Base-by-base conservation (phyloP, 2,797 vertebrate species). In the Gadopsis bispinosus region DNA sequence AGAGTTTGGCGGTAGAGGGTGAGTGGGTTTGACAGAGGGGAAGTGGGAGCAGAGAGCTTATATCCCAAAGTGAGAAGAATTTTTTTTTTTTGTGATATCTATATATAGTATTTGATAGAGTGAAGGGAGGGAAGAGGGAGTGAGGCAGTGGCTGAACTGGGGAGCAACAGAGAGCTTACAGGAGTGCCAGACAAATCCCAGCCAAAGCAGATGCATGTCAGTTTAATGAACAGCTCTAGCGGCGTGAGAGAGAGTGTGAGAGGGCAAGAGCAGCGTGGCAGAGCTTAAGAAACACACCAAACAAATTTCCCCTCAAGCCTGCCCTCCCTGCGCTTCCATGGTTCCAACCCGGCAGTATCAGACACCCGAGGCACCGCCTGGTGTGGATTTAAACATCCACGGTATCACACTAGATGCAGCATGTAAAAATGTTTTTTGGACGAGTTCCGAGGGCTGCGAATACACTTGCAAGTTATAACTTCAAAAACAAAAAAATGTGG, bases 151-250 rank as follows among this genome's bases (percentile, higher is more conserved):
- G 64, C 43, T 41, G 58, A 80, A 62, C 20, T 51, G 50, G 45
- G 59, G 68, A 59, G 76, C 26, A 16, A 14, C 56, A 10, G 64
- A 31, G 76, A 51, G 67, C 64, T n/a, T 0, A 43, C 35, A 63
- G 77, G 76, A 74, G 81, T 62, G 77, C 66, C 62, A 69, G 41
- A 75, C 58, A 50, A 66, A 69, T 61, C 41, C 13, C 20, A 19
- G 77, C 82, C 82, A 82, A 77, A 60, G 47, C 81, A 81, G 70
- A 83, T 74, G 74, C 35, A 77, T 67, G 69, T 84, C 75, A 43
- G 70, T 79, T 90, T 89, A 88, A 89, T 87, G 78, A 88, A 81
- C 78, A 71, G 62, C 60, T 63, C 79, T 19, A 19, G 50, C 33
- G 65, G 63, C 65, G 20, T 4, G 33, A 33, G 33, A 33, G 33